Evolutionary conservation across 2,888 invertebrate species (phyloP), one percentile per base, ranked within the genome.

Genomic region (Myopa testacea): DNA sequence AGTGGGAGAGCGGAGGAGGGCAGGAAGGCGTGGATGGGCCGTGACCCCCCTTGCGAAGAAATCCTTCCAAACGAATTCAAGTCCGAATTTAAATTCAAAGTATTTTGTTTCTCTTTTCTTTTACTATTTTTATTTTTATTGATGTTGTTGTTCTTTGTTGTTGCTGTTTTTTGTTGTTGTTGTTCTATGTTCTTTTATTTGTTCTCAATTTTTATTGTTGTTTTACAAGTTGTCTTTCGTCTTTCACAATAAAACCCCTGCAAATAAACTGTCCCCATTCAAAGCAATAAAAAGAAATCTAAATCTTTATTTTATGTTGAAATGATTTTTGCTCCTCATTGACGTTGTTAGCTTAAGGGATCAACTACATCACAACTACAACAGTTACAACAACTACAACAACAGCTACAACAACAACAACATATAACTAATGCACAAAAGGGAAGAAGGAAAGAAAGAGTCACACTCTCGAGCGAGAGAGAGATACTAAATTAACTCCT

Each of bases 271-370:
- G 5, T n/a, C 6, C 14, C 62, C 5, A 26, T 19, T 1, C 62
- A 62, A 26, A 19, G 55, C 4, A 58, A 58, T 62, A 26, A 58
- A 58, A 58, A 12, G 6, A 58, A 62, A 19, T 62, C 26, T 26
- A 62, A 62, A 62, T 62, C 62, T 26, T 12, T 1, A 62, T 62
- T 62, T 62, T 34, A 26, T 62, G 19, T 10, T 62, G 62, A n/a
- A 62, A 26, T 62, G 62, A 62, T 26, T 26, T 62, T 26, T 62
- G 62, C 62, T 62, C 7, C 34, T 62, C 62, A 62, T 62, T 62
- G 62, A 62, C 62, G n/a, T 62, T 4, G 26, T 10, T 19, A 7
- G 7, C 62, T 62, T 62, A 62, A 62, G 19, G 62, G 10, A 10
- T 26, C 62, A 62, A 26, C 58, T n/a, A 12, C 62, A n/a, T 50